Base-by-base conservation (phyloP, 2,888 invertebrate species). In the Tetragonula carbonaria region DNA sequence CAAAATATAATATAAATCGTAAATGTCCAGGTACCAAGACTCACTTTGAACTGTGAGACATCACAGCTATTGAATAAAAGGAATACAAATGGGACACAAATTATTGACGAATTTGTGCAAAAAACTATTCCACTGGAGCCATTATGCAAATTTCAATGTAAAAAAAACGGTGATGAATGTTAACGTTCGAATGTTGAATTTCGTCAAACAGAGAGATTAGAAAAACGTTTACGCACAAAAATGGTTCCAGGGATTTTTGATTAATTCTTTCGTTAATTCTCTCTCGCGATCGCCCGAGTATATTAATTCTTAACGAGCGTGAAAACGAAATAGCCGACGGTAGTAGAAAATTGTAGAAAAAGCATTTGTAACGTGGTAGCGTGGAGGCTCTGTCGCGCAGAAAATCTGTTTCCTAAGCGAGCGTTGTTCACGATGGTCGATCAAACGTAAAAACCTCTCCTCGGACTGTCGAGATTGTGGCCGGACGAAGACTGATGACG, bases 401-500 rank as follows among this genome's bases (percentile, higher is more conserved):
- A 53, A 72, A 79, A 74, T 75, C 78, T 79, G 79, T 78, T 70
- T 11, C 23, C 59, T 51, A 75, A 65, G 66, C 63, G 66, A 78
- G 21, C 75, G 80, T 75, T 80, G 85, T 76, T 81, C 81, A 8
- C 70, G 76, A 71, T 79, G 75, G 74, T 74, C 76, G 85, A 82
- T 85, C 72, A 78, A 83, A 76, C 79, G 73, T 78, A 88, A 88
- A 88, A 88, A 80, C 84, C 76, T 78, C 38, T 82, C 57, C 38
- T 82, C 62, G 76, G 78, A 80, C 82, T 87, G 88, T 86, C 88
- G 82, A 82, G 87, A 89, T 86, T 84, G 86, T 70, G 77, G 80
- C 77, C 79, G 67, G 89, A 89, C 89, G 89, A 88, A 88, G 88
- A 88, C 80, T 82, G 87, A 88, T 88, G 87, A 82, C 75, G 55